A percentile compares a stretch with the other conserved stretches of the same genome.
phyloP scores from a whole-genome alignment of 2,797 vertebrate species.

The Microctenopoma steveboyesi region DNA sequence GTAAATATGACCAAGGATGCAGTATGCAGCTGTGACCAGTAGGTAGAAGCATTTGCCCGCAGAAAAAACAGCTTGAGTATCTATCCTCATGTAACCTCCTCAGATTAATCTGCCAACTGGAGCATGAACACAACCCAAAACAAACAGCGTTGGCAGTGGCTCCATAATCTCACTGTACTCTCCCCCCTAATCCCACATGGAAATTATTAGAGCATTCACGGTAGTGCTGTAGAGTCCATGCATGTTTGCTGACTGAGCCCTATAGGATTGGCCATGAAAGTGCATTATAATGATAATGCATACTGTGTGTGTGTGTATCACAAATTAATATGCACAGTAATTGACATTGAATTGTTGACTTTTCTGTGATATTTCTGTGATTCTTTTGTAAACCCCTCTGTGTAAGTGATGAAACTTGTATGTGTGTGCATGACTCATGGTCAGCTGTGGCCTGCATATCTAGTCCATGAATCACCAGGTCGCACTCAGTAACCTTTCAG shows the following conservation, averaged over 20 bases:
- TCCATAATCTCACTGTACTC: slow-evolving; percentile 61
- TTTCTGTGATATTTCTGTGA: slow-evolving; percentile 7
- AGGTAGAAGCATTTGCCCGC: slow-evolving; percentile 59
- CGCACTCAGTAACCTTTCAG: slow-evolving; percentile 68
- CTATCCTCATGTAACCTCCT: slow-evolving; percentile 57
- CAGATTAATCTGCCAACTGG: slow-evolving; percentile 65
- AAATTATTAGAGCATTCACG: slow-evolving; percentile 56
- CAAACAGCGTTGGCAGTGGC: slow-evolving; percentile 49
- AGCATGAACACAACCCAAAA: slow-evolving; percentile 63
- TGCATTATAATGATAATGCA: slow-evolving; percentile 2
- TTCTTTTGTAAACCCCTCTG: not conserved
- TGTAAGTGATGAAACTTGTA: slow-evolving; percentile 8
- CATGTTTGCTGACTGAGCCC: slow-evolving; percentile 11
- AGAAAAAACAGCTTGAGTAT: not conserved
- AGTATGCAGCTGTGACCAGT: slow-evolving; percentile 46
- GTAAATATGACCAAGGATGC: slow-evolving; percentile 2
- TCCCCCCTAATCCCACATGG: slow-evolving; percentile 49
- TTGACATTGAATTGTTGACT: slow-evolving; percentile 10
- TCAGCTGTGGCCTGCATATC: slow-evolving; percentile 66
- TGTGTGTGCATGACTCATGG: slow-evolving; percentile 57
- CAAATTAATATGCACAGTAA: not conserved
- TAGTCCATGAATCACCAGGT: slow-evolving; percentile 65
- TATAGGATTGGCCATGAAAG: slow-evolving; percentile 8
- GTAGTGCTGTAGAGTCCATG: slow-evolving; percentile 17
- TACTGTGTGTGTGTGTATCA: not conserved